Conservation (phyloP, 2,888 invertebrate genomes). For the Hypomecis punctinalis region DNA sequence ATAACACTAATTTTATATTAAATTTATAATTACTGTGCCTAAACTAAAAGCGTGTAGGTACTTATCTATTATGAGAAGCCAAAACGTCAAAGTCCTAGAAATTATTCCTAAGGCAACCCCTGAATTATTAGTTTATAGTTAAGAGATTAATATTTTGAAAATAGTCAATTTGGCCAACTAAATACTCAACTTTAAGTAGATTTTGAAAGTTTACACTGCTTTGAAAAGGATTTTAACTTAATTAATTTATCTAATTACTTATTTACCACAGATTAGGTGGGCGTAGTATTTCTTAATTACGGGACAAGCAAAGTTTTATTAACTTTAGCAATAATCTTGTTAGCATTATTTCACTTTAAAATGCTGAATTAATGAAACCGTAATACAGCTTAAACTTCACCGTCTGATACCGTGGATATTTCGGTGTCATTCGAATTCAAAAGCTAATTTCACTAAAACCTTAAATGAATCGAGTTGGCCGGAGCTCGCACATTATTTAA, state of each 20-base stretch:
- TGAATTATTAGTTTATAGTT: neutral
- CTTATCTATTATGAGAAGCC: no score
- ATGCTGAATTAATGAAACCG: constrained; percentile 60
- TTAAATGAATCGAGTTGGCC: constrained; percentile 83
- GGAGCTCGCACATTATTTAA: constrained; percentile 83
- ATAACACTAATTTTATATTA: no score
- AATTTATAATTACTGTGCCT: no score
- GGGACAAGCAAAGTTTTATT: constrained; percentile 32
- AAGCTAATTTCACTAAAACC: constrained; percentile 84
- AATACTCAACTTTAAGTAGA: neutral
- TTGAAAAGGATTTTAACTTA: constrained; percentile 5
- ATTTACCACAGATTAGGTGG: constrained; percentile 10
- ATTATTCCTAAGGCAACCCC: neutral
- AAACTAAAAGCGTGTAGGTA: no score
- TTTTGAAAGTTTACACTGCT: neutral
- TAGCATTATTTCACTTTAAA: constrained; percentile 50
- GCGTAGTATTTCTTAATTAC: constrained; percentile 26
- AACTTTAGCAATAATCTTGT: constrained; percentile 39
- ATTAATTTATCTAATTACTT: constrained; percentile 7
- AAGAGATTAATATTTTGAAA: neutral
- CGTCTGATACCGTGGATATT: constrained; percentile 67
- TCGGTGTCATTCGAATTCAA: constrained; percentile 79
- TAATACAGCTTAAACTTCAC: constrained; percentile 59
- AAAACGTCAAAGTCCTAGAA: no score
- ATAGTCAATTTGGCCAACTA: no score